Percentiles rank a stretch among this genome's conserved stretches.
Conservation (phyloP, 2,888 invertebrate species). For the Drosophila heteroneura region DNA sequence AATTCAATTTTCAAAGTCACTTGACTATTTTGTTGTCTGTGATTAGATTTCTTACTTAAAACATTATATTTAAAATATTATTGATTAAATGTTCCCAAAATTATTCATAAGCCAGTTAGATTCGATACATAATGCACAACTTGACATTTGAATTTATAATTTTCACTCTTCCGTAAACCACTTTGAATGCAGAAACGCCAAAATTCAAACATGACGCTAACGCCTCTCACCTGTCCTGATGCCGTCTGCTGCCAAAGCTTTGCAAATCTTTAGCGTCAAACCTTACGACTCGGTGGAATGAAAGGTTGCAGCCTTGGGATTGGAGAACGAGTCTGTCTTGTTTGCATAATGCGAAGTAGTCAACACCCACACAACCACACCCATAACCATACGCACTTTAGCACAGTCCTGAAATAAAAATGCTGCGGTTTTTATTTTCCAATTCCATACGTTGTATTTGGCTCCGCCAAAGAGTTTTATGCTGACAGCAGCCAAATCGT, state of each 20-base stretch:
- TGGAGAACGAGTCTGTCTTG: constrained; percentile 37
- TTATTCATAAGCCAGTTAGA: background rate
- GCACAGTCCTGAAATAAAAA: constrained; percentile 33
- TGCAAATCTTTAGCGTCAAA: constrained; percentile 27
- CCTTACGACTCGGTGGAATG: background rate
- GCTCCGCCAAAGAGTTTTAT: constrained; percentile 52
- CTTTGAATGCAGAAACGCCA: constrained; percentile 21
- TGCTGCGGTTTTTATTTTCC: constrained; percentile 74
- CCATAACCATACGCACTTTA: constrained; percentile 4
- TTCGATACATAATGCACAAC: background rate
- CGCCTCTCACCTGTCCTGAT: constrained; percentile 22
- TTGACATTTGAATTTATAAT: background rate
- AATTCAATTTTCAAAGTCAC: background rate
- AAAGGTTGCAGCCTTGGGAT: constrained; percentile 21
- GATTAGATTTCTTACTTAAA: background rate
- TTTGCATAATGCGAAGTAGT: constrained; percentile 62
- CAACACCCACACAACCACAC: constrained; percentile 35
- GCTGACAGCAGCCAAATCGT: constrained; percentile 75
- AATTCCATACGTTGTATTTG: constrained; percentile 63
- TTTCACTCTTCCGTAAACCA: constrained; percentile 13
- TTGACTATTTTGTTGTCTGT: background rate
- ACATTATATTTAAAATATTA: background rate
- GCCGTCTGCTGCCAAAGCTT: constrained; percentile 14
- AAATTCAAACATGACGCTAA: constrained; percentile 2
- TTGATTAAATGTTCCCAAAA: background rate